phyloP scores from a whole-genome alignment of 2,888 invertebrate species.

The Rotaria socialis region DNA sequence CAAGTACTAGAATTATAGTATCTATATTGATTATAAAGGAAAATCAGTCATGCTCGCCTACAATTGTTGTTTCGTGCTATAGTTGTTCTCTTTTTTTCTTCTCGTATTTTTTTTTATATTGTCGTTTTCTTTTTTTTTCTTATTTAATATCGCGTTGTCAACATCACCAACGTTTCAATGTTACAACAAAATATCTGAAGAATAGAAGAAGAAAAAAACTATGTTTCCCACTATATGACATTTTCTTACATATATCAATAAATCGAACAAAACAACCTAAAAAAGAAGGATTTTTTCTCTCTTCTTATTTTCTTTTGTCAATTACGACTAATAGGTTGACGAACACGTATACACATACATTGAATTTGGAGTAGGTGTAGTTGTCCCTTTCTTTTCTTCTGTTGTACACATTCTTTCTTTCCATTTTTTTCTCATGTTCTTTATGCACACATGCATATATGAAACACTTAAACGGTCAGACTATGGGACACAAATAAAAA shows the following conservation, averaged over 20 bases:
- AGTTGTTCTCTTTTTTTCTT: background rate
- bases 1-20: background rate
- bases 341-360: slow-evolving; percentile 33
- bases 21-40: background rate
- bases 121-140: background rate
- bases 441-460: background rate
- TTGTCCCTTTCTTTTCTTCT: slow-evolving; percentile 26
- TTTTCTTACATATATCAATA: background rate
- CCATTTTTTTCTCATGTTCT: slow-evolving; percentile 16
- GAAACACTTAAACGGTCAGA: slow-evolving; percentile 38
- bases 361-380: slow-evolving; percentile 17
- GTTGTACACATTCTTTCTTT: slow-evolving; percentile 10
- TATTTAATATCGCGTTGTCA: background rate
- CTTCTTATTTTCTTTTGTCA: slow-evolving; percentile 32
- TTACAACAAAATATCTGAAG: background rate
- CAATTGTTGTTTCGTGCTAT: background rate
- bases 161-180: background rate
- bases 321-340: slow-evolving; percentile 24
- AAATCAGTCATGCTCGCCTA: background rate
- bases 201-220: background rate
- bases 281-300: background rate
- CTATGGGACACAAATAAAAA: slow-evolving; percentile 1
- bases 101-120: background rate
- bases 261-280: background rate
- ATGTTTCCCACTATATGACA: background rate